Evolutionary conservation across 2,888 invertebrate species (phyloP).

Genomic region (Phortica magna): DNA sequence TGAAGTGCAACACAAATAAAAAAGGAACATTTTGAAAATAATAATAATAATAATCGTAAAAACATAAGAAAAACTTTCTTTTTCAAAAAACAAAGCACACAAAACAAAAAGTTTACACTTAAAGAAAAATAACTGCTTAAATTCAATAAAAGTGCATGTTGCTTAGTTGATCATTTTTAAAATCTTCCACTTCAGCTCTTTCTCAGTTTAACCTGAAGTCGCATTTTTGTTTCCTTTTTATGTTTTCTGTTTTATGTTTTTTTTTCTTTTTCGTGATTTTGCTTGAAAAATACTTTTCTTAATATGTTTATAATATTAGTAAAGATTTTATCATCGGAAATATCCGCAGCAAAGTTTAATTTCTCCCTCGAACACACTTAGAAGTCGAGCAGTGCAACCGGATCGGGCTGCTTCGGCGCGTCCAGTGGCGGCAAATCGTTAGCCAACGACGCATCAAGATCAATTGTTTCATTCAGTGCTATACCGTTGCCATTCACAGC

Average conservation of each 20-base stretch:
- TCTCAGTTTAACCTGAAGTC: conserved; percentile 17
- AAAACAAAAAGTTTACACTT: background rate
- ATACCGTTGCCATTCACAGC: conserved; percentile 49
- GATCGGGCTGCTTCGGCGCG: conserved; percentile 40
- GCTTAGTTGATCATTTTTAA: background rate
- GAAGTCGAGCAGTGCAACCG: conserved; percentile 53
- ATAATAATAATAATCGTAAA: background rate
- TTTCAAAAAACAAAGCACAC: conserved; percentile 5
- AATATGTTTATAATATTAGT: conserved; percentile 71
- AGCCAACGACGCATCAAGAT: conserved; percentile 34
- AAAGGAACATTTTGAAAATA: conserved; percentile 21
- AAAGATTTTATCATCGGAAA: conserved; percentile 52
- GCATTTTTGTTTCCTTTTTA: conserved; percentile 16
- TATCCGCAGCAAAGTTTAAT: conserved; percentile 10
- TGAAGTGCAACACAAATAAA: conserved; percentile 7
- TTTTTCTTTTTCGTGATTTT: background rate
- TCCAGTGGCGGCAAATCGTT: conserved; percentile 31
- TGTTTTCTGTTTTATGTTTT: conserved; percentile 5
- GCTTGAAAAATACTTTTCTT: conserved; percentile 57
- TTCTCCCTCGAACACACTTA: conserved; percentile 37
- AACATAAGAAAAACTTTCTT: background rate
- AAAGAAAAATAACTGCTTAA: conserved; percentile 12
- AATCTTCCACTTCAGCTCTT: background rate
- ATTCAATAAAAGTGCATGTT: conserved; percentile 1
- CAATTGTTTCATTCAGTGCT: conserved; percentile 36